phyloP scores from a whole-genome alignment of 2,113 vertebrate species.

The Cheirogaleus medius region DNA sequence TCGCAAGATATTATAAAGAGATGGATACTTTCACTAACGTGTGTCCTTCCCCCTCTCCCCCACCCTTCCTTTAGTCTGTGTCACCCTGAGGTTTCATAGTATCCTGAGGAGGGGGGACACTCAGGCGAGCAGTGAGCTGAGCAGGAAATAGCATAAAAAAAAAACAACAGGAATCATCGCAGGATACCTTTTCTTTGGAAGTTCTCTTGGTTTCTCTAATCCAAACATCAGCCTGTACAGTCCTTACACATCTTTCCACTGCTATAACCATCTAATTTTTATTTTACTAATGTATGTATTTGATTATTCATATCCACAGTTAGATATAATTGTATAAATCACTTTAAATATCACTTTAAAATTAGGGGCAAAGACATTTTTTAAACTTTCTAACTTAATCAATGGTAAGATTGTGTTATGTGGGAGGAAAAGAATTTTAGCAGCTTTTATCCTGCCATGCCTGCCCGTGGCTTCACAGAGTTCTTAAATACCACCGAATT shows the following conservation, averaged over 20 bases:
- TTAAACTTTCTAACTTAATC: background rate
- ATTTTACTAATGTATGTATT: background rate
- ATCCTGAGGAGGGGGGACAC: no score
- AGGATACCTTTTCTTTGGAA: background rate
- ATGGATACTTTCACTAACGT: background rate
- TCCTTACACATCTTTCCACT: background rate
- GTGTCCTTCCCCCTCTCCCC: no score
- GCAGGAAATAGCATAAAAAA: background rate
- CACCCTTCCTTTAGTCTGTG: background rate
- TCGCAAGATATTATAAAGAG: background rate
- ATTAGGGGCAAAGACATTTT: background rate
- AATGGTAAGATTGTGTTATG: background rate
- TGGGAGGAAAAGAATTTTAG: background rate
- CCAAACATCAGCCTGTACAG: background rate
- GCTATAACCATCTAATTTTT: background rate
- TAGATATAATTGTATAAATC: background rate
- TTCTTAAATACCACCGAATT: background rate
- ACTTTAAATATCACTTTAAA: background rate
- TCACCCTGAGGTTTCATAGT: background rate
- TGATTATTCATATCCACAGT: background rate
- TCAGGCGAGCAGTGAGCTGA: background rate
- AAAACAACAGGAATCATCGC: no score
- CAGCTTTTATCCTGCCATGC: background rate
- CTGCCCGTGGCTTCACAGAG: background rate
- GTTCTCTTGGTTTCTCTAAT: background rate